Percentiles rank a stretch among this genome's conserved stretches.
Evolutionary conservation across 1,140 invertebrate species (phyloP).

Genomic region (Oedothorax gibbosus): DNA sequence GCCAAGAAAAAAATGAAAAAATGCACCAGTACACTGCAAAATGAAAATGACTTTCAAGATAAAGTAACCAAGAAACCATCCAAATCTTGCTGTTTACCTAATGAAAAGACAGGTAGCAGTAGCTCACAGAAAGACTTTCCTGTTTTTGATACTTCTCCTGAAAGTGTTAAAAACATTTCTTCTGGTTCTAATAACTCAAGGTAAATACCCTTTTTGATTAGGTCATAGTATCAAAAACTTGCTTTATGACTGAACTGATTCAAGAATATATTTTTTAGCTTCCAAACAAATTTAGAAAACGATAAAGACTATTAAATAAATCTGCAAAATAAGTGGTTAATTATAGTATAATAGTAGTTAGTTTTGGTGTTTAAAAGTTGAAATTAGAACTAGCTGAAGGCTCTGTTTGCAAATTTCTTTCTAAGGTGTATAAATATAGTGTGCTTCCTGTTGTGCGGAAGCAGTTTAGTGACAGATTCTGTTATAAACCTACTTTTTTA

Average conservation of each 20-base stretch:
- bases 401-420: no score
- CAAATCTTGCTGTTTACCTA: not conserved
- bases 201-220: not conserved
- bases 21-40: not conserved
- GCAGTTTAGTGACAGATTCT: no score
- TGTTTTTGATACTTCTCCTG: not conserved
- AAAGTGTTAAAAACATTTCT: not conserved
- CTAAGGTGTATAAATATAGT: no score
- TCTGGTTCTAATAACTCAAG: not conserved
- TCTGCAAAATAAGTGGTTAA: no score
- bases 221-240: not conserved
- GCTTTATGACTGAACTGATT: not conserved
- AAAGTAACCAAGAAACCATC: not conserved
- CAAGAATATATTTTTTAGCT: not conserved
- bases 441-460: no score
- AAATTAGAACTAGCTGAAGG: no score
- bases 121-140: not conserved
- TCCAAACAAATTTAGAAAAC: not conserved
- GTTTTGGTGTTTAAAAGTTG: no score
- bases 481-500: no score
- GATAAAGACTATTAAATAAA: not conserved
- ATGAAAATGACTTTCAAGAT: not conserved
- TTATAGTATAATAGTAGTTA: no score
- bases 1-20: slow-evolving; percentile 13
- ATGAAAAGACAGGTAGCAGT: not conserved